These are phyloP conservation scores for Brachypalpus laphriformis DNA, from an alignment of 2,888 invertebrate species.

Conservation along the genomic window DNA sequence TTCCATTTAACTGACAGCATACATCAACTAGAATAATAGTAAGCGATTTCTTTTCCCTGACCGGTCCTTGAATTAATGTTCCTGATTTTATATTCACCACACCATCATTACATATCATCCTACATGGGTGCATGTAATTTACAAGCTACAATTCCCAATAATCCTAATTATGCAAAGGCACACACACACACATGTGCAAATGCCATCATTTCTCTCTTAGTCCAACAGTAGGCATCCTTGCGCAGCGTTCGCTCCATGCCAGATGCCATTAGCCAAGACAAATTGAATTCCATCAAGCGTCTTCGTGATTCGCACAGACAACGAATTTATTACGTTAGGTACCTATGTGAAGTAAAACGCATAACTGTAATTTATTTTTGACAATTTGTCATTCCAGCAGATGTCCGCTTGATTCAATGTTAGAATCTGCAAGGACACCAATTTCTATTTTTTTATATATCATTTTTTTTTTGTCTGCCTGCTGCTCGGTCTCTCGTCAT, in stretches of 20 bases:
- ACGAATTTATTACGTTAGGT: conserved; percentile 70
- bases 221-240: background rate
- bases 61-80: conserved; percentile 43
- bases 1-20: conserved; percentile 28
- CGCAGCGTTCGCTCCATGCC: conserved; percentile 44
- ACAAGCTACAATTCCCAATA: conserved; percentile 58
- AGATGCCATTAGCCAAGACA: conserved; percentile 73
- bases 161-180: conserved; percentile 61
- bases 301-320: conserved; percentile 73
- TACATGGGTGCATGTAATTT: conserved; percentile 55
- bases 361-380: conserved; percentile 80
- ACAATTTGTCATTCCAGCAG: conserved; percentile 78
- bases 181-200: background rate
- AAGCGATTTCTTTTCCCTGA: conserved; percentile 45
- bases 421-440: conserved; percentile 67
- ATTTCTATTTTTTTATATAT: conserved; percentile 39
- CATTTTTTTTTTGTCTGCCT: conserved; percentile 23
- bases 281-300: conserved; percentile 74
- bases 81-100: conserved; percentile 60
- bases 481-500: conserved; percentile 12
- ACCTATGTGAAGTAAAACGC: conserved; percentile 78
- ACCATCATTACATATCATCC: conserved; percentile 37
- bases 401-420: conserved; percentile 73
- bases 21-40: conserved; percentile 44
- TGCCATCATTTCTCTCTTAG: background rate